Conservation (phyloP, 2,113 vertebrate genomes). For the Condylura cristata region DNA sequence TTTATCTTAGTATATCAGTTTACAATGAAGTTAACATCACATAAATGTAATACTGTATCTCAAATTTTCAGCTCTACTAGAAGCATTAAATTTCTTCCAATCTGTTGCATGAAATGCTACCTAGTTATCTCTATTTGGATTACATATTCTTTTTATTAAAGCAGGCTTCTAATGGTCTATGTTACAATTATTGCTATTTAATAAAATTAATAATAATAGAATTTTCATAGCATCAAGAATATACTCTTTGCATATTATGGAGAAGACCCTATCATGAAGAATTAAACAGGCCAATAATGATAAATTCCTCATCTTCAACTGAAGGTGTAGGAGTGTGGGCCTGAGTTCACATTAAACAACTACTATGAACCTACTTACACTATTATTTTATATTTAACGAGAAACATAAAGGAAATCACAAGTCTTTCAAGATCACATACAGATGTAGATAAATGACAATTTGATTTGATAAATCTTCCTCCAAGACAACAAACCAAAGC, state of each 20-base stretch:
- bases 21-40: neutral
- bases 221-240: neutral
- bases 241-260: neutral
- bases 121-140: neutral
- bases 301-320: neutral
- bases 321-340: neutral
- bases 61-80: neutral
- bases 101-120: neutral
- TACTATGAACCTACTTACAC: neutral
- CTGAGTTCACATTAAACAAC: neutral
- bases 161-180: neutral
- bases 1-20: neutral
- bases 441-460: neutral
- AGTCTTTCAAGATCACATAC: neutral
- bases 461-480: neutral
- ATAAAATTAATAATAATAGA: neutral
- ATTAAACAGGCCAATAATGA: neutral
- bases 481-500: neutral
- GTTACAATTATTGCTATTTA: neutral
- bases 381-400: conserved; percentile 24
- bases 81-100: neutral
- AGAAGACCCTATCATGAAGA: neutral
- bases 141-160: neutral
- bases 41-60: neutral
- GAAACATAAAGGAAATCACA: neutral